Percentiles rank a stretch among this genome's conserved stretches.
Evolutionary conservation across 64 coral and sea anemone genomes (phyloP).

Genomic region (Platygyra sinensis): DNA sequence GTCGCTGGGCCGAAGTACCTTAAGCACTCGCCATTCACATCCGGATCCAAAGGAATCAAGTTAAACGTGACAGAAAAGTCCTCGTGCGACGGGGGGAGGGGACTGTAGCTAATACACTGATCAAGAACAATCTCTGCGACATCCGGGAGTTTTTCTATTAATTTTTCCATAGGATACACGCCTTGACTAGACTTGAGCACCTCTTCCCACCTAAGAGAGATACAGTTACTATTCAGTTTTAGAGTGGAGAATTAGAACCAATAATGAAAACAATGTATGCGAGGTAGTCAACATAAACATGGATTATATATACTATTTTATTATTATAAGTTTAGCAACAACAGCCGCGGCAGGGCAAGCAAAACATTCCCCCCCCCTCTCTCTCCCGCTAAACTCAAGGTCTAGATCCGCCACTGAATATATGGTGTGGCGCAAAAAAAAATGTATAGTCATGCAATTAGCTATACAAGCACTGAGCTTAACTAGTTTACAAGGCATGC

Average conservation of each 20-base stretch:
- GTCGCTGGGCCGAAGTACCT: conserved; percentile 12
- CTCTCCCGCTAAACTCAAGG: too few relatives aligned
- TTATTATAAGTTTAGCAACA: too few relatives aligned
- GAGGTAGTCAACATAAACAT: neutral
- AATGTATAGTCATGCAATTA: too few relatives aligned
- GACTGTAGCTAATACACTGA: conserved; percentile 43
- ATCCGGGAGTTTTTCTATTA: conserved; percentile 79
- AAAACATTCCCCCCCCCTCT: too few relatives aligned
- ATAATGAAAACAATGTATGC: neutral
- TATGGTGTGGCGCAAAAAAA: too few relatives aligned
- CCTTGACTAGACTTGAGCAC: neutral
- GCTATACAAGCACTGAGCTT: too few relatives aligned
- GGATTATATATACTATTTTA: too few relatives aligned
- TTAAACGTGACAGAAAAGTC: conserved; percentile 69
- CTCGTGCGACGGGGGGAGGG: conserved; percentile 53
- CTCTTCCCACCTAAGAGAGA: neutral
- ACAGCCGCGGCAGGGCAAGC: too few relatives aligned
- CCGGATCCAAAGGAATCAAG: conserved; percentile 34
- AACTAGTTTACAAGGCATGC: too few relatives aligned
- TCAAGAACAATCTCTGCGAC: conserved; percentile 74
- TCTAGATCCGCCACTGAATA: too few relatives aligned
- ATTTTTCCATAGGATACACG: neutral
- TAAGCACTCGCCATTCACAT: neutral
- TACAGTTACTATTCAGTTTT: neutral
- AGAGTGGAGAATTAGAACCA: neutral